Conservation (phyloP, 2,113 vertebrate species). For the Laticauda laticaudata region DNA sequence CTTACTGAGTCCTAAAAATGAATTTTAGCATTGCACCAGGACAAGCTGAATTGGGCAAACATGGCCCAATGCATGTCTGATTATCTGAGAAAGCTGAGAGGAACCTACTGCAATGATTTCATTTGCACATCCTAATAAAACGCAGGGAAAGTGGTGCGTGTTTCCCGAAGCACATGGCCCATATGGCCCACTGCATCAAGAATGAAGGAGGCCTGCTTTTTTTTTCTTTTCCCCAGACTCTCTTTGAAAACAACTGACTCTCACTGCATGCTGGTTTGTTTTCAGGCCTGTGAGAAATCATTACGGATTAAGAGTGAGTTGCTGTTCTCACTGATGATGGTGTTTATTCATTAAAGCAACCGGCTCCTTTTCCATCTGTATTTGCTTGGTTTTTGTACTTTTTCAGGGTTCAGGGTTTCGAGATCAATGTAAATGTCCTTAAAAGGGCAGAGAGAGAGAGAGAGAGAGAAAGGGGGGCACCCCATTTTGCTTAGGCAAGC, state of each 20-base stretch:
- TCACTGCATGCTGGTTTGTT: not conserved
- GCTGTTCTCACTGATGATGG: not conserved
- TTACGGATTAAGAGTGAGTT: not conserved
- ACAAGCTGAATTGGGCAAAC: not conserved
- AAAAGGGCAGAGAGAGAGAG: too few species aligned
- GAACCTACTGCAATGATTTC: not conserved
- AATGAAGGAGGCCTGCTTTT: not conserved
- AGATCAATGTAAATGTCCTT: not conserved
- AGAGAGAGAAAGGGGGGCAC: too few species aligned
- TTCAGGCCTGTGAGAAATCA: not conserved
- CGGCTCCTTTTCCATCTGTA: not conserved
- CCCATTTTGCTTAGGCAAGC: not conserved
- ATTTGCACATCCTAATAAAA: not conserved
- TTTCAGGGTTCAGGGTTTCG: not conserved
- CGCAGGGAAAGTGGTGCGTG: not conserved
- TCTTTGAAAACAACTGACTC: not conserved
- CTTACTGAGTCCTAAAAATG: slow-evolving; percentile 1
- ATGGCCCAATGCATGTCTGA: not conserved
- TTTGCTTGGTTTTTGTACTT: not conserved
- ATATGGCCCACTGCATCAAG: not conserved
- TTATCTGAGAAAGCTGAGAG: not conserved
- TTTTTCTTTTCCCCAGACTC: accelerated
- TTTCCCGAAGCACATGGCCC: not conserved
- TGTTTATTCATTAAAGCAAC: slow-evolving; percentile 1
- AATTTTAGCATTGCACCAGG: not conserved